Evolutionary conservation across 1,140 invertebrate species (phyloP).

Genomic region (Drosophila teissieri): DNA sequence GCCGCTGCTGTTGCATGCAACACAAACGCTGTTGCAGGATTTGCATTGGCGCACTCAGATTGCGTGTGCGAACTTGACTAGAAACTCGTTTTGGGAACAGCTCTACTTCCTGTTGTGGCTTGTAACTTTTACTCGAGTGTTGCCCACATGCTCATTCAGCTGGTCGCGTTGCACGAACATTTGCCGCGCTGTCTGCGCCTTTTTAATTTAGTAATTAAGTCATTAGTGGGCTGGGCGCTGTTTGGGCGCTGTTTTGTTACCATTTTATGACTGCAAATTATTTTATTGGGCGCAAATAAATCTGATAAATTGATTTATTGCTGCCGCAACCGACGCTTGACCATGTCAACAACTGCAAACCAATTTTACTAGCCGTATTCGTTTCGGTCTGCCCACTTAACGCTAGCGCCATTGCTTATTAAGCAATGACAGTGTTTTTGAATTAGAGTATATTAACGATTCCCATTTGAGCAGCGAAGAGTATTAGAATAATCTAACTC

Average conservation of each 20-base stretch:
- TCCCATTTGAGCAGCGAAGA: neutral
- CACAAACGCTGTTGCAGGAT: constrained; percentile 50
- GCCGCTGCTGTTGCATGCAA: constrained; percentile 56
- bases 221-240: constrained; percentile 49
- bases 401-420: neutral
- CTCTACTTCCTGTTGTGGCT: constrained; percentile 47
- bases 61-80: constrained; percentile 39
- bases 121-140: constrained; percentile 17
- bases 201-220: constrained; percentile 79
- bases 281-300: constrained; percentile 76
- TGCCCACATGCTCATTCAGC: constrained; percentile 19
- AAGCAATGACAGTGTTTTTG: constrained; percentile 6
- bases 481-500: neutral
- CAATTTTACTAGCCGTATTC: constrained; percentile 52
- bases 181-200: constrained; percentile 39
- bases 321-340: constrained; percentile 32
- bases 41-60: constrained; percentile 67
- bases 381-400: constrained; percentile 8
- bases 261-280: constrained; percentile 76
- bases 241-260: constrained; percentile 27
- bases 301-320: constrained; percentile 81
- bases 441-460: neutral
- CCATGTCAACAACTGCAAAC: constrained; percentile 14
- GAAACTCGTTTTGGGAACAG: constrained; percentile 65
- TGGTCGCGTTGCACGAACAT: constrained; percentile 32